Base-by-base conservation (phyloP, 2,797 vertebrate species). In the Cynodonichthys magdalenae region DNA sequence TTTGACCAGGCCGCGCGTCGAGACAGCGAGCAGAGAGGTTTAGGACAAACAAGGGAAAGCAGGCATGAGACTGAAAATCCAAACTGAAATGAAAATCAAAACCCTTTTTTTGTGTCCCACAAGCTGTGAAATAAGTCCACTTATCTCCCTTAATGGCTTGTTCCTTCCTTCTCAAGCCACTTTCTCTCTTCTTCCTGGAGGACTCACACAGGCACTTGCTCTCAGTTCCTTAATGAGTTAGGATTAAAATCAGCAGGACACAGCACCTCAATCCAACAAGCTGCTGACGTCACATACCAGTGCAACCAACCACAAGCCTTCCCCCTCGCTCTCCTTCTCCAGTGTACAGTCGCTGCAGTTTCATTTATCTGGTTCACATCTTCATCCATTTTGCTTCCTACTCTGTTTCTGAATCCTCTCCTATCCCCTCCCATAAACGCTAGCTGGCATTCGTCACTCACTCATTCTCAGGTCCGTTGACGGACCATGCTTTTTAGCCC, bases 171-270 rank as follows among this genome's bases (percentile, higher is more conserved):
- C 74, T 70, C 46, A 62, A 59, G 76, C 80, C 74, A 86, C 86
- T 90, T 86, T 89, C 80, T 81, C 74, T 78, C 54, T 47, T 61
- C 75, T 80, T 77, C 77, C 57, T 64, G 46, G 71, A 80, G 75
- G 69, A 59, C 63, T 80, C 71, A 71, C 76, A 71, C 79, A 76
- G 84, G 75, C 87, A 82, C 89, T 89, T 86, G 90, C 69, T 90
- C 83, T 86, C 89, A 76, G 82, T 90, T 87, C 86, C 77, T 78
- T 91, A 92, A 92, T 91, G 90, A 91, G 87, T 86, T 76, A 63
- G 89, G 93, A 94, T 93, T 93, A 93, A 90, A 90, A 89, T 92
- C 88, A 92, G 90, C 90, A 89, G 92, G 90, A 89, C 86, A 82
- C 82, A 76, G 85, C 82, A 86, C 79, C 86, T 91, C 89, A 92